Evolutionary conservation across 1,140 invertebrate genomes (phyloP), one percentile per base, ranked within the genome.

Genomic region (Lasaia peninsularis): DNA sequence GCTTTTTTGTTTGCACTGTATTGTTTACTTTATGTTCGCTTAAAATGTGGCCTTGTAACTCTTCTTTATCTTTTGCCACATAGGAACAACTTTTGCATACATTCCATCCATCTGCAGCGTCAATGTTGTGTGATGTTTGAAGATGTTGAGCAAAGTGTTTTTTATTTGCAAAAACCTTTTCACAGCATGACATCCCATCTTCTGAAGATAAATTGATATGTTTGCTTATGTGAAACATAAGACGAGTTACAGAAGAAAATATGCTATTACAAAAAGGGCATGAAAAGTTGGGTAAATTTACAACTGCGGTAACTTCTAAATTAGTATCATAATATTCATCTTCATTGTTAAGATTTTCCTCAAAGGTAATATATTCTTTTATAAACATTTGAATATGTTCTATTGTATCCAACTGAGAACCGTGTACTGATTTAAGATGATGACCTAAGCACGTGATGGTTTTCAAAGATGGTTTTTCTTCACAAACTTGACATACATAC

Each of bases 231-330:
- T 88, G 86, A 53, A 56, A 71, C 0, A 75, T 48, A 0, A 86
- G 69, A 24, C 83, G 68, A 8, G 70, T 74, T 2, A 67, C 51
- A 0, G 81, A 77, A 0, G 86, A 81, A 52, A 86, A 86, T 9
- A 73, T 57, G 33, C 66, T 76, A 10, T 73, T 57, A 35, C 86
- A 88, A 56, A 71, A 81, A 2, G 82, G 78, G 52, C 85, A 88
- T 53, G 52, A 67, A 32, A 69, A 64, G 24, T 62, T 63, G 7
- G 67, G 66, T 28, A 71, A 33, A 48, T 48, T n/a, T 8, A 52
- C 31, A 31, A 16, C 49, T 16, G 32, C 10, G 12, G 56, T 34
- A 10, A 33, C 40, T 20, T 21, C 16, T 2, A 16, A 24, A 14
- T 57, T 54, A 0, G 14, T 18, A 5, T 44, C 52, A 5, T 20